Base-by-base conservation (phyloP, 2,888 invertebrate species). In the Drosophila glabriapex region DNA sequence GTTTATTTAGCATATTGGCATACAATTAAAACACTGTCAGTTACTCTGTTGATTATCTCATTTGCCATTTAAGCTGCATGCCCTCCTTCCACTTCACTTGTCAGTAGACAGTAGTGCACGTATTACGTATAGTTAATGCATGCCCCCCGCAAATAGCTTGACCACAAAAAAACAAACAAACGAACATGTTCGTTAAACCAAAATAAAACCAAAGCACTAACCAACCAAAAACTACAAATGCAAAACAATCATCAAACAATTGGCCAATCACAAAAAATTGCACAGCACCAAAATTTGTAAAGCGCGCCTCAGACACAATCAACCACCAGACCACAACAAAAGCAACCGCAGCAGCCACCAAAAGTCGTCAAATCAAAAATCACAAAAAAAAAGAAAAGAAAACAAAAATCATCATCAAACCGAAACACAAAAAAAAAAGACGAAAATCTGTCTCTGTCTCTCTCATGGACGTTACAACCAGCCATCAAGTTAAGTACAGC, bases 251-350 rank as follows among this genome's bases (percentile, higher is more conserved):
- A 79, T 74, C 59, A 74, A 75, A 70, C 63, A 78, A 80, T 80
- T 80, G 80, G 82, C 64, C 55, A 68, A 82, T 76, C 80, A 76
- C 31, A 61, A 63, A 49, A 61, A 53, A 39, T 55, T 72, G 59
- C 33, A 55, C 50, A 59, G 49, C 65, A 76, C 59, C 55, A 55
- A 78, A 52, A 73, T 65, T 78, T 50, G 0, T 4, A 52, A 55
- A 63, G 35, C 58, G 53, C 64, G 58, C 46, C 29, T 35, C 56
- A 63, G 54, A 62, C 61, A 68, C 56, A 56, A 29, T 28, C 56
- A 62, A 58, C 67, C 54, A 68, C 55, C 49, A 55, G 66, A 73
- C 56, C 56, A 56, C 37, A 56, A 39, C 39, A 56, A 63, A 68
- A 71, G 61, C 49, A 69, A 64, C 60, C 60, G 66, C 80, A 69